phyloP scores from a whole-genome alignment of 2,113 vertebrate species.

The Dipodomys spectabilis region DNA sequence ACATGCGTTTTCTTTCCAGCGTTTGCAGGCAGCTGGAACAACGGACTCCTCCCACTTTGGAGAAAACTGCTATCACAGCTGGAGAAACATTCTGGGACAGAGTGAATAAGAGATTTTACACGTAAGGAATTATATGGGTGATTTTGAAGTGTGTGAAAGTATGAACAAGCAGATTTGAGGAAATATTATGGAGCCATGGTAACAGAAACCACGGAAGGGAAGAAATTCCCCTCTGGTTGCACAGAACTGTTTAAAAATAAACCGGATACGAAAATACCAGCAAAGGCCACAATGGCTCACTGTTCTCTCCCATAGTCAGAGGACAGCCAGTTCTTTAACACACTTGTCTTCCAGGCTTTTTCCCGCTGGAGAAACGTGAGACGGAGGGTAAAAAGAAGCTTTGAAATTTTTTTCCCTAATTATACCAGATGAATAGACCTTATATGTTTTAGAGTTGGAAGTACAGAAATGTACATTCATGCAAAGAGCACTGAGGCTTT shows the following conservation, averaged over 20 bases:
- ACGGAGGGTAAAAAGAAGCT: slow-evolving; percentile 13
- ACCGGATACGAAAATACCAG: slow-evolving; percentile 83
- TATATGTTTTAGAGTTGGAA: neutral
- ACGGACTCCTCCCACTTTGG: neutral
- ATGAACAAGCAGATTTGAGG: slow-evolving; percentile 84
- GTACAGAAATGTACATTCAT: neutral
- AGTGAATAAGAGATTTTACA: slow-evolving; percentile 21
- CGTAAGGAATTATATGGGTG: slow-evolving; percentile 63
- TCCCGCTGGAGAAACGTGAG: slow-evolving; percentile 38
- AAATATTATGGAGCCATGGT: slow-evolving; percentile 88
- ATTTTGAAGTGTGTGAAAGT: slow-evolving; percentile 81
- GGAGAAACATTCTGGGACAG: slow-evolving; percentile 18
- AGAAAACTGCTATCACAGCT: slow-evolving; percentile 36
- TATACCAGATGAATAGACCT: slow-evolving; percentile 33
- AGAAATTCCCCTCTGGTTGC: slow-evolving; percentile 74
- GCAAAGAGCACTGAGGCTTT: neutral
- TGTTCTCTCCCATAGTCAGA: slow-evolving; percentile 66
- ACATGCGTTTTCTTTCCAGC: neutral
- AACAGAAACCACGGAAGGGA: slow-evolving; percentile 83
- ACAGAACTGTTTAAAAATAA: slow-evolving; percentile 87
- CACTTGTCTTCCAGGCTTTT: slow-evolving; percentile 76
- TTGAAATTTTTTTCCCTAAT: slow-evolving; percentile 34
- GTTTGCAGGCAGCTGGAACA: neutral
- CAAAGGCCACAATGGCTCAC: slow-evolving; percentile 83
- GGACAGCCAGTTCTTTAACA: slow-evolving; percentile 79